Conservation (phyloP, 2,888 invertebrate genomes). For the Clepsis dumicolana region DNA sequence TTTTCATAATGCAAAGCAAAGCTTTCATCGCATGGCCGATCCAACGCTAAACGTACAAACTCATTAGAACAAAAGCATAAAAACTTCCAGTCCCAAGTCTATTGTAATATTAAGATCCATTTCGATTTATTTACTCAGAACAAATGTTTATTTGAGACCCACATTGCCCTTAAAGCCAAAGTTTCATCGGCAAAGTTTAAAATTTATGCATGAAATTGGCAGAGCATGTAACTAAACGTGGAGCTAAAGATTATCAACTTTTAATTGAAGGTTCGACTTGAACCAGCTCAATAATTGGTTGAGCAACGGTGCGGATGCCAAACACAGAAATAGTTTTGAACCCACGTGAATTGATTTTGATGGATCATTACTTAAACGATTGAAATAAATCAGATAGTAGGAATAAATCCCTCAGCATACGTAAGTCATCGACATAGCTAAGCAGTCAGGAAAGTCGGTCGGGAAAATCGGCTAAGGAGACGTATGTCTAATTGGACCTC, state of each 20-base stretch:
- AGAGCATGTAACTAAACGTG: background rate
- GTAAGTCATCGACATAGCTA: too few species aligned
- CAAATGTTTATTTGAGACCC: conserved; percentile 25
- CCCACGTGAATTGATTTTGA: too few species aligned
- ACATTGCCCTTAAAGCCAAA: conserved; percentile 7
- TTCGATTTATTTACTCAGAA: conserved; percentile 20
- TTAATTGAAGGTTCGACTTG: background rate
- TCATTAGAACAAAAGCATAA: conserved; percentile 22
- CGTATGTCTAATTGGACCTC: too few species aligned
- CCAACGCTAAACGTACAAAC: background rate
- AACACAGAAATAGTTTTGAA: too few species aligned
- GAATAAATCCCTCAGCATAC: too few species aligned
- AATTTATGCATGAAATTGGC: conserved; percentile 18
- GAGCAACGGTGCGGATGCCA: background rate
- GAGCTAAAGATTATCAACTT: conserved; percentile 4
- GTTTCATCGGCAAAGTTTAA: conserved; percentile 6
- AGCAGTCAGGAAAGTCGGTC: too few species aligned
- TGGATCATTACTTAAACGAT: too few species aligned
- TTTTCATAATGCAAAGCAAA: background rate
- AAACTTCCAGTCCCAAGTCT: conserved; percentile 15
- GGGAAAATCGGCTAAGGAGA: too few species aligned
- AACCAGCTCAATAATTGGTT: background rate
- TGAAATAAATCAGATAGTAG: too few species aligned
- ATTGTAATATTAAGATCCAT: conserved; percentile 25
- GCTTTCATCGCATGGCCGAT: background rate